phyloP scores from a whole-genome alignment of 2,888 invertebrate species.

The Empis livida region DNA sequence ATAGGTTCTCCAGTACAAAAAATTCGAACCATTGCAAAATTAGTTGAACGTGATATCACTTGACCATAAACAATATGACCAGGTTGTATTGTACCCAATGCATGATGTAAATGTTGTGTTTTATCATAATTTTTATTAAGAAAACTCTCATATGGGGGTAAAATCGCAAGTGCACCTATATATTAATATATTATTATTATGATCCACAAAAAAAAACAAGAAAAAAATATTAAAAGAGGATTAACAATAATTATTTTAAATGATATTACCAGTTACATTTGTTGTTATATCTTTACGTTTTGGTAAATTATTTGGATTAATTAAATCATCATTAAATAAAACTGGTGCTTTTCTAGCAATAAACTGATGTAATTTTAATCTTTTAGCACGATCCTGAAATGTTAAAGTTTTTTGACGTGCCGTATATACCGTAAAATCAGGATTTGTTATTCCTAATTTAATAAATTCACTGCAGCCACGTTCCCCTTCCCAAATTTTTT shows the following conservation, averaged over 20 bases:
- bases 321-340: slow-evolving; percentile 41
- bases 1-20: slow-evolving; percentile 70
- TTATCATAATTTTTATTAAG: slow-evolving; percentile 57
- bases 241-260: too few relatives aligned
- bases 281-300: too few relatives aligned
- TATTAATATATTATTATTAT: not conserved
- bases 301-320: not conserved
- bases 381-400: slow-evolving; percentile 71
- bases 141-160: slow-evolving; percentile 80
- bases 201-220: too few relatives aligned
- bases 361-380: slow-evolving; percentile 75
- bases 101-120: slow-evolving; percentile 60
- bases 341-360: slow-evolving; percentile 71
- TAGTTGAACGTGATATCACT: slow-evolving; percentile 59
- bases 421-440: slow-evolving; percentile 64
- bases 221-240: too few relatives aligned
- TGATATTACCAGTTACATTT: not conserved
- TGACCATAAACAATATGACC: slow-evolving; percentile 70
- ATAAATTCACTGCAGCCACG: slow-evolving; percentile 62
- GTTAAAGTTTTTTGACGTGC: slow-evolving; percentile 68
- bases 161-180: slow-evolving; percentile 23
- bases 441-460: slow-evolving; percentile 45
- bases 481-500: slow-evolving; percentile 79
- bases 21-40: slow-evolving; percentile 57
- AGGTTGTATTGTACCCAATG: slow-evolving; percentile 56